phyloP scores from a whole-genome alignment of 2,797 vertebrate species.

The Sebastes vulpes region DNA sequence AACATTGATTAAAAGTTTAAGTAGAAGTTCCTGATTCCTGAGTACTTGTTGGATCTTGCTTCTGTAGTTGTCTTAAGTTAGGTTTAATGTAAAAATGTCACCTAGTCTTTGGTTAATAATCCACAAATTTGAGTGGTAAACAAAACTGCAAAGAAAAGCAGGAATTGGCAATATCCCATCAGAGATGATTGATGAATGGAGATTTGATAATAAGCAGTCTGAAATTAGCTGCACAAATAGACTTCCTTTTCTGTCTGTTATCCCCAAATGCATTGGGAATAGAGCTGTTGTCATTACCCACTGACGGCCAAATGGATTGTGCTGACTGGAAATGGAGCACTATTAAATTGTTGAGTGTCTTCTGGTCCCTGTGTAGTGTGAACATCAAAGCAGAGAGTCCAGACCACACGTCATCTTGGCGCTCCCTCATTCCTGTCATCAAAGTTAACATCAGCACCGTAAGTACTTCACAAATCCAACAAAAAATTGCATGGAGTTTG shows the following conservation, averaged over 20 bases:
- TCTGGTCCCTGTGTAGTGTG: slow-evolving; percentile 80
- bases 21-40: not conserved
- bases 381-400: slow-evolving; percentile 93
- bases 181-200: not conserved
- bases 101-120: not conserved
- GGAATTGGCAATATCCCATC: not conserved
- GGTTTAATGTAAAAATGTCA: not conserved
- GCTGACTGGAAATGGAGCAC: not conserved
- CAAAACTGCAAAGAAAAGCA: not conserved
- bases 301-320: not conserved
- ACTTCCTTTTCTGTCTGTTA: not conserved
- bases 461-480: slow-evolving; percentile 71
- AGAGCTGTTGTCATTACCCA: not conserved
- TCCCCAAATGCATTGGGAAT: not conserved
- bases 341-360: not conserved
- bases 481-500: not conserved
- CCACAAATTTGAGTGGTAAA: not conserved
- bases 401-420: slow-evolving; percentile 95
- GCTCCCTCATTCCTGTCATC: slow-evolving; percentile 98
- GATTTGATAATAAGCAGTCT: not conserved
- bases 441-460: slow-evolving; percentile 99
- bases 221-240: not conserved
- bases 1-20: not conserved
- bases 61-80: not conserved
- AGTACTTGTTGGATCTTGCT: not conserved